These are phyloP conservation scores for Dilophus febrilis DNA, from an alignment of 2,888 invertebrate species.

Conservation along the genomic window DNA sequence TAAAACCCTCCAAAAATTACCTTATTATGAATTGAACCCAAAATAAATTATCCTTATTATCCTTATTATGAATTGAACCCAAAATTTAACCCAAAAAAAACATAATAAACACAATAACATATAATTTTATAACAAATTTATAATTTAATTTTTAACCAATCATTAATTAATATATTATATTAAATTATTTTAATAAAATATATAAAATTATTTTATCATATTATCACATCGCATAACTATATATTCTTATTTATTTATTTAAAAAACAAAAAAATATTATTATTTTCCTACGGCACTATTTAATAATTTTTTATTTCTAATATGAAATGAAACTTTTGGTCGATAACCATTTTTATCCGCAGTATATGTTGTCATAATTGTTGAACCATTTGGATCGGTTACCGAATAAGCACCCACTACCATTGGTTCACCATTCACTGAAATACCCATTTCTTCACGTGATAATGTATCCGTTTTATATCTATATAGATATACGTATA, in stretches of 20 bases:
- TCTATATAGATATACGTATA: conserved; percentile 10
- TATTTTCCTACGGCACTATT: neutral
- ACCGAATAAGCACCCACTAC: conserved; percentile 25
- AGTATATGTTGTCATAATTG: conserved; percentile 23
- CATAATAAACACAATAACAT: too few species aligned
- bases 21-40: too few species aligned
- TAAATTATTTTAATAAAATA: neutral
- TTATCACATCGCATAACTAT: neutral
- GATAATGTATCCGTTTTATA: conserved; percentile 23
- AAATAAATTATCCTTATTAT: too few species aligned
- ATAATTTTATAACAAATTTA: too few species aligned
- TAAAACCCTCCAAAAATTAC: too few species aligned
- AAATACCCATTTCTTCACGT: conserved; percentile 24
- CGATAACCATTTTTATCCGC: conserved; percentile 29
- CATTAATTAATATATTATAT: neutral
- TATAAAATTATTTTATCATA: neutral
- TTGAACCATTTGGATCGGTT: conserved; percentile 22
- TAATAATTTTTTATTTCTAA: conserved; percentile 15
- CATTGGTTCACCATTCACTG: conserved; percentile 26
- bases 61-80: too few species aligned
- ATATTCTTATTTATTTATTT: neutral
- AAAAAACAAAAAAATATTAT: neutral
- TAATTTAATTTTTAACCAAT: neutral
- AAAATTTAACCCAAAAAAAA: too few species aligned
- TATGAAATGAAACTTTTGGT: conserved; percentile 21